Evolutionary conservation across 1,140 invertebrate species (phyloP), one percentile per base, ranked within the genome.

Genomic region (Archegozetes longisetosus): DNA sequence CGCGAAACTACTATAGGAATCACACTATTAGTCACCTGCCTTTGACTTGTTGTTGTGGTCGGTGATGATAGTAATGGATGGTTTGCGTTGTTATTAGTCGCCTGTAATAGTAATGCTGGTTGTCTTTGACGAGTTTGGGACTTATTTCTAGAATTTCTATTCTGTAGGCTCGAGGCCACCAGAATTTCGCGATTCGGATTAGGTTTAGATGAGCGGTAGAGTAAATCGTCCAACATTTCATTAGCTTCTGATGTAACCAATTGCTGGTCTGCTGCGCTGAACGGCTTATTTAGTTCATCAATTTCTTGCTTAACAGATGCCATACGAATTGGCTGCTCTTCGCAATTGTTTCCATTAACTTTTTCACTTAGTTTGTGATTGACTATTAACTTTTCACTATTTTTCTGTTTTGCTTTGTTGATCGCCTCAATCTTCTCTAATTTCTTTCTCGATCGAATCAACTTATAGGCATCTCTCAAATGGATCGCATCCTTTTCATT

Each of bases 381-480:
- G n/a, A n/a, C n/a, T n/a, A n/a, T n/a, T n/a, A n/a, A n/a, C n/a
- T n/a, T n/a, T n/a, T n/a, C n/a, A n/a, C n/a, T n/a, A n/a, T n/a
- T n/a, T n/a, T n/a, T n/a, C n/a, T n/a, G n/a, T n/a, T n/a, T n/a
- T n/a, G n/a, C n/a, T n/a, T n/a, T n/a, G n/a, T n/a, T n/a, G n/a
- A n/a, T n/a, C n/a, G 17, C 32, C 6, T 46, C 32, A 46, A 9
- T 46, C 2, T 2, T 48, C 17, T 48, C 22, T 48, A 22, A 48
- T 48, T 48, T 22, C 17, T 2, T n/a, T 22, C 26, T 13, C 32
- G 55, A 50, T 13, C 28, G 55, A 17, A 57, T 12, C 25, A 47
- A 24, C 48, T 57, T 57, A 24, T 57, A 57, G 1, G 23, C n/a
- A 20, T 57, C 14, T 13, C 55, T 13, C 29, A 57, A 48, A 17